Conservation (phyloP, 37 sponge, comb jelly and placozoan species). For the Mnemiopsis leidyi region DNA sequence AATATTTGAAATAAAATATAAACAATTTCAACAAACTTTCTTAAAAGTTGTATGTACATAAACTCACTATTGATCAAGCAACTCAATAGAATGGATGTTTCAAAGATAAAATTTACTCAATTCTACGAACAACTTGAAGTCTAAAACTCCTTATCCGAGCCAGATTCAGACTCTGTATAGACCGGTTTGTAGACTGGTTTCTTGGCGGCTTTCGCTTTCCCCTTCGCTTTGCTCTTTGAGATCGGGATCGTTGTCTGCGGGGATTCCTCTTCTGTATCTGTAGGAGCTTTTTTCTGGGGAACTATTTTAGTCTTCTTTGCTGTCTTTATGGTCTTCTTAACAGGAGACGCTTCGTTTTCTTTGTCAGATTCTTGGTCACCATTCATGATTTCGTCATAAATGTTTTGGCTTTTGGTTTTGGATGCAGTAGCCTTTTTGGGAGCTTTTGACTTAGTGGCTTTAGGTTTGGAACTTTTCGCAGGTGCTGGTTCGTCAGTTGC, state of each 20-base stretch:
- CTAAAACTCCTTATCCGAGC: background rate
- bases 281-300: background rate
- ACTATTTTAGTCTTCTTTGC: slow-evolving; percentile 16
- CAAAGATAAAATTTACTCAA: no score
- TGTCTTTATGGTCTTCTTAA: background rate
- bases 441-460: background rate
- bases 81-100: no score
- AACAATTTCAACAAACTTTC: no score
- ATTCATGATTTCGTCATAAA: background rate
- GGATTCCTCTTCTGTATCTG: background rate
- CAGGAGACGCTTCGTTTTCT: background rate
- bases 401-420: background rate
- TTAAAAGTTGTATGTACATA: no score
- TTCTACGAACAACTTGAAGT: no score
- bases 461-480: background rate
- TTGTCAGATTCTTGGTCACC: background rate
- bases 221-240: background rate
- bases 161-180: background rate
- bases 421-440: background rate
- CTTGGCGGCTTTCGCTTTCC: background rate
- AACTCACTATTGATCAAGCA: no score
- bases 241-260: background rate
- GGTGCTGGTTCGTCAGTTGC: background rate
- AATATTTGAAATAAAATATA: no score
- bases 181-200: background rate